These are phyloP conservation scores for Aspidiotus destructor DNA, from an alignment of 2,888 invertebrate species.

Conservation along the genomic window DNA sequence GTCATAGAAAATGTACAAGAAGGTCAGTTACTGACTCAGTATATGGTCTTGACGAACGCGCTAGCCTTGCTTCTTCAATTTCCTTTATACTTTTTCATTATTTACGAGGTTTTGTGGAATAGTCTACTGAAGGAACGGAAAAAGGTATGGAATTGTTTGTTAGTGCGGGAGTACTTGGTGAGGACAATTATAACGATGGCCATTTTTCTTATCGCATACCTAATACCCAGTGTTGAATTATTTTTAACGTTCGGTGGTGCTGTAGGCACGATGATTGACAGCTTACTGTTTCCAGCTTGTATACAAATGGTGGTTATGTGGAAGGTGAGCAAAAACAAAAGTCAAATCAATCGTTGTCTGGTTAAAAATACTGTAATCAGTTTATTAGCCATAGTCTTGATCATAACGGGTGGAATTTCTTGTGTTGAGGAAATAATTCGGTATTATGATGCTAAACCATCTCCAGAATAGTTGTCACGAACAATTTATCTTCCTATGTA, in stretches of 20 bases:
- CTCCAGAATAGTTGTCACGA: no score
- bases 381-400: background rate
- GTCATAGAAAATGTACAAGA: conserved; percentile 75
- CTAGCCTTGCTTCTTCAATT: conserved; percentile 82
- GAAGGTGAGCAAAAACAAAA: background rate
- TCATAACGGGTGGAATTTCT: background rate
- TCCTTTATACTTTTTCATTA: conserved; percentile 88
- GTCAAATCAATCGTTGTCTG: background rate
- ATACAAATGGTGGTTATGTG: conserved; percentile 64
- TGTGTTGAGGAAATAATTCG: background rate
- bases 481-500: no score
- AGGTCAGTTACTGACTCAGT: background rate
- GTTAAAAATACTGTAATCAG: conserved; percentile 5
- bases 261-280: conserved; percentile 74
- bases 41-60: conserved; percentile 39
- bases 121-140: conserved; percentile 55
- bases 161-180: conserved; percentile 59
- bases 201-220: conserved; percentile 60
- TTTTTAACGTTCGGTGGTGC: conserved; percentile 73
- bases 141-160: conserved; percentile 52
- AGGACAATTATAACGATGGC: conserved; percentile 65
- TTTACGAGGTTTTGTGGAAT: conserved; percentile 86
- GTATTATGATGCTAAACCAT: background rate
- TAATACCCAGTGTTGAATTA: conserved; percentile 65
- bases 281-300: conserved; percentile 79